A percentile compares a stretch with the other conserved stretches of the same genome.
These are phyloP conservation scores for Cygnus atratus DNA, from an alignment of 2,113 vertebrate species.

Conservation along the genomic window DNA sequence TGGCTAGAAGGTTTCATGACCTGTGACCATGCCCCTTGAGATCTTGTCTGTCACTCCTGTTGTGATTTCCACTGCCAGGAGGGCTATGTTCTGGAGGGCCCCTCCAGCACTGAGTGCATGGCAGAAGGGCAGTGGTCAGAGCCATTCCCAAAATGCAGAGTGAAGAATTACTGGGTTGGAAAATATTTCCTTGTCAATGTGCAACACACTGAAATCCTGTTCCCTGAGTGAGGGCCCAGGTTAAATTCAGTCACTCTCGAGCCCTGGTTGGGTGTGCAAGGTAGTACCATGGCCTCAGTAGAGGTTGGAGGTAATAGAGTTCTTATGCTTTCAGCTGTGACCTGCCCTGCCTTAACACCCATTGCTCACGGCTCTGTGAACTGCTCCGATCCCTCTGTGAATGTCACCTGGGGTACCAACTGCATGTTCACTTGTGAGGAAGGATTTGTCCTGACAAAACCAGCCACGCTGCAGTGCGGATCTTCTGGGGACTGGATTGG, in stretches of 20 bases:
- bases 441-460: constrained; percentile 65
- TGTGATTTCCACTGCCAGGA: constrained; percentile 80
- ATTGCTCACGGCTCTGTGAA: constrained; percentile 27
- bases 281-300: neutral
- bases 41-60: constrained; percentile 69
- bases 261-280: neutral
- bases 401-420: constrained; percentile 54
- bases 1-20: constrained; percentile 34
- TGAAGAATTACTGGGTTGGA: constrained; percentile 35
- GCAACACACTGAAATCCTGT: neutral
- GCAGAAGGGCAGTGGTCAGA: constrained; percentile 72
- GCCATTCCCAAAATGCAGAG: constrained; percentile 75
- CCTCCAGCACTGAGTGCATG: constrained; percentile 64
- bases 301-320: too few species aligned
- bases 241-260: neutral
- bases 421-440: constrained; percentile 73
- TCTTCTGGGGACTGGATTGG: constrained; percentile 67
- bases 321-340: constrained; percentile 53
- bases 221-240: neutral
- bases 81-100: constrained; percentile 74
- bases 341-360: constrained; percentile 61
- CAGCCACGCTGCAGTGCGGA: constrained; percentile 60
- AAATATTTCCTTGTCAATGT: neutral
- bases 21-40: constrained; percentile 66
- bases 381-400: constrained; percentile 46